Percentiles rank a stretch among this genome's conserved stretches.
These are phyloP conservation scores for Calameuta pallipes DNA, from an alignment of 2,888 invertebrate genomes.

Conservation along the genomic window DNA sequence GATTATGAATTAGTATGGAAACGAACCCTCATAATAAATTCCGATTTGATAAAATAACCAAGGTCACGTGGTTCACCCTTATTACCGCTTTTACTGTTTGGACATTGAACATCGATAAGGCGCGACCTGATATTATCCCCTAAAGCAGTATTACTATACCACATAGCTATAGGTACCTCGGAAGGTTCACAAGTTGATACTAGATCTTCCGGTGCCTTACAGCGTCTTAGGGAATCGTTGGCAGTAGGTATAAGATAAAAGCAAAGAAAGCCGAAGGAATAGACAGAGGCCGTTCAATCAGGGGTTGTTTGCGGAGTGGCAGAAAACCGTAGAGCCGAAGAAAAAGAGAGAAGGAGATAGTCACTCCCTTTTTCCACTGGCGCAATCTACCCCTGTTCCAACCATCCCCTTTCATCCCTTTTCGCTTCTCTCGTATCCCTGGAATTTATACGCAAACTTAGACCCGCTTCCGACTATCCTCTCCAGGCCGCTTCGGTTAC, in stretches of 20 bases:
- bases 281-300: constrained; percentile 24
- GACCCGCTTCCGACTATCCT: neutral
- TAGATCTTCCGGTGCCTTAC: neutral
- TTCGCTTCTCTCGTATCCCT: constrained; percentile 22
- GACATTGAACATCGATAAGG: neutral
- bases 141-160: neutral
- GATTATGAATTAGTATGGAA: neutral
- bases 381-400: neutral
- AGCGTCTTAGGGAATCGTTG: neutral
- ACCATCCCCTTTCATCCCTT: constrained; percentile 4
- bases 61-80: neutral
- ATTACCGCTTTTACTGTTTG: neutral
- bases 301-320: constrained; percentile 33
- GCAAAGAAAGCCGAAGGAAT: neutral
- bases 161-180: neutral
- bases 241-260: neutral
- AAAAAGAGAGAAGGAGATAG: neutral
- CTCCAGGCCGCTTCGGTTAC: neutral
- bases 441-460: constrained; percentile 47
- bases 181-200: neutral
- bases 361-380: neutral
- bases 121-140: neutral
- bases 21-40: neutral
- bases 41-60: neutral
- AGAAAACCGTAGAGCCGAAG: neutral